phyloP scores from a whole-genome alignment of 2,888 invertebrate genomes.

The Acronicta alni region DNA sequence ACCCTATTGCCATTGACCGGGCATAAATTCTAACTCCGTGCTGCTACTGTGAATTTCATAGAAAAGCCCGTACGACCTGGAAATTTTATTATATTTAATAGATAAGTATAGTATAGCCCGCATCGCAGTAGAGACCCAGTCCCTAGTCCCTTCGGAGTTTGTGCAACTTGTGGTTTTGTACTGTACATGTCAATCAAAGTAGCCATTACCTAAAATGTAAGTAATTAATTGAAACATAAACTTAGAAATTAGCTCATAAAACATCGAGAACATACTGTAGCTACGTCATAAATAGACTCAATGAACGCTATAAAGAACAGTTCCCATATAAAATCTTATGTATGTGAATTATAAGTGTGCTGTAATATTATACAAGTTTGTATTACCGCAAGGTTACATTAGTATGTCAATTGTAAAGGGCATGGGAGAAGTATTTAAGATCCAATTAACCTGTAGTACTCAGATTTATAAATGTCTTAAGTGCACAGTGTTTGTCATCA shows the following conservation, averaged over 20 bases:
- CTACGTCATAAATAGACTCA: constrained; percentile 11
- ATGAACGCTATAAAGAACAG: constrained; percentile 27
- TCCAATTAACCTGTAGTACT: constrained; percentile 37
- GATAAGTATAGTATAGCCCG: too few species aligned
- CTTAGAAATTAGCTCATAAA: background rate
- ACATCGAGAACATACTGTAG: background rate
- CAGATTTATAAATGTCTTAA: background rate
- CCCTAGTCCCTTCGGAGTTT: too few species aligned
- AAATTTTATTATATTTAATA: too few species aligned
- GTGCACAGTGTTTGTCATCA: too few species aligned
- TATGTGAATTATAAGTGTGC: constrained; percentile 41
- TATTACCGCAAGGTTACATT: constrained; percentile 48
- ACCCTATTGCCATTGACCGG: too few species aligned
- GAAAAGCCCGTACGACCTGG: too few species aligned
- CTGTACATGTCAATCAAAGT: background rate
- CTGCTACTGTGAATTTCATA: too few species aligned
- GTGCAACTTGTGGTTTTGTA: constrained; percentile 1
- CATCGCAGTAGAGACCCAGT: too few species aligned
- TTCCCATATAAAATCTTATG: constrained; percentile 40
- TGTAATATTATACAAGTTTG: constrained; percentile 43
- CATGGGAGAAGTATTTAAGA: constrained; percentile 50
- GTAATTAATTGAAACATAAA: background rate
- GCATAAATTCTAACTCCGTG: too few species aligned
- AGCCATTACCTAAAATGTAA: background rate
- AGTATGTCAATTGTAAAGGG: constrained; percentile 49